A percentile compares a stretch with the other conserved stretches of the same genome.
Evolutionary conservation across 2,888 invertebrate genomes (phyloP).

Genomic region (Rugalucina vietnamica): DNA sequence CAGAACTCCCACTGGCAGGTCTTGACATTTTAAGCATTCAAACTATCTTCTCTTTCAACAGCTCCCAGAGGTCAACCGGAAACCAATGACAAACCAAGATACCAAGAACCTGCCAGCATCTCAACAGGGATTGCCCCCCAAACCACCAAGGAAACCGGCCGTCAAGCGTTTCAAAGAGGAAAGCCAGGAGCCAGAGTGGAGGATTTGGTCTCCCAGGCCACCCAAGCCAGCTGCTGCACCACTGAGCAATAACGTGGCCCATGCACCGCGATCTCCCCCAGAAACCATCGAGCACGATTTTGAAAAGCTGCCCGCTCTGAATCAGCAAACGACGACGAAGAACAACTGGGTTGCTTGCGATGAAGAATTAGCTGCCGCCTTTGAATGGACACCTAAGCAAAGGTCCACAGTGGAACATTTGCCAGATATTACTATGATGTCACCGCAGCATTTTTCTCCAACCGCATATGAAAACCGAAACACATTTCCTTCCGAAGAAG

Average conservation of each 20-base stretch:
- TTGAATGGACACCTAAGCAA: background rate
- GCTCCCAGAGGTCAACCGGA: too few relatives aligned
- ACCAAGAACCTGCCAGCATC: too few relatives aligned
- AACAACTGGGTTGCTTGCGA: background rate
- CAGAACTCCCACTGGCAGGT: too few relatives aligned
- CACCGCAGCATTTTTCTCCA: too few relatives aligned
- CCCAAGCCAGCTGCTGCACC: background rate
- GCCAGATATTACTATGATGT: background rate
- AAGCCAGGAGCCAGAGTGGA: too few relatives aligned
- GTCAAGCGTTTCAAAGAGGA: too few relatives aligned
- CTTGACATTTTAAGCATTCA: too few relatives aligned
- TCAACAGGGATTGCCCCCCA: too few relatives aligned
- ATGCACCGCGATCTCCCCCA: background rate
- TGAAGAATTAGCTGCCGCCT: background rate
- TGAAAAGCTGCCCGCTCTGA: background rate
- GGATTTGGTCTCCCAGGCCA: background rate
- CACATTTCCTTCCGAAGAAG: background rate
- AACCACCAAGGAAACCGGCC: too few relatives aligned
- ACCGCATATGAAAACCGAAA: background rate
- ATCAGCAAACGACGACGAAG: background rate
- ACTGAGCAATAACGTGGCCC: background rate
- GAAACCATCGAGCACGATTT: background rate
- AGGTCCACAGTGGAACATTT: background rate
- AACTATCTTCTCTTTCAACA: too few relatives aligned
- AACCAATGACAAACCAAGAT: too few relatives aligned